phyloP scores from a whole-genome alignment of 1,140 invertebrate species.

The Eriosoma lanigerum region DNA sequence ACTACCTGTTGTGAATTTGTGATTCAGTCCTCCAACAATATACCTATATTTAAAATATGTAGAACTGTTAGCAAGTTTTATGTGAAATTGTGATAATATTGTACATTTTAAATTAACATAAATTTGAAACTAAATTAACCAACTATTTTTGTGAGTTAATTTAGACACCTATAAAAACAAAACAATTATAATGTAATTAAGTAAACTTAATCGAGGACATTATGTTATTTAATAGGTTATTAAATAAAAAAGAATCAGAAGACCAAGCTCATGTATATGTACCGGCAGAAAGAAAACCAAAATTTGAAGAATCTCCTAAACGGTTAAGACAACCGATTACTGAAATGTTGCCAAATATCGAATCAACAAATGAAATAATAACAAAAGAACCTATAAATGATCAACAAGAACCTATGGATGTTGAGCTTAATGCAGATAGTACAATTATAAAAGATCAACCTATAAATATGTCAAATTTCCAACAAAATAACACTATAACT shows the following conservation, averaged over 20 bases:
- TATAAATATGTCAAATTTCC: not conserved
- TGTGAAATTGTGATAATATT: no score
- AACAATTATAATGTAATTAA: no score
- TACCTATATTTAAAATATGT: no score
- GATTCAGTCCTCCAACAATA: no score
- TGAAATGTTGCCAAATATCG: not conserved
- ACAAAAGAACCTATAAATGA: not conserved
- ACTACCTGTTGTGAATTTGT: no score
- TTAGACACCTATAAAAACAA: no score
- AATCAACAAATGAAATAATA: not conserved
- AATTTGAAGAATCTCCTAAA: conserved; percentile 37
- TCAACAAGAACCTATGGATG: not conserved
- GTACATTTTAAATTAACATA: no score
- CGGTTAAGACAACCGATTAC: not conserved
- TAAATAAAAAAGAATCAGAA: conserved; percentile 46
- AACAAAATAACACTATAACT: not conserved
- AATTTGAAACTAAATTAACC: no score
- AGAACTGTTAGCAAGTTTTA: no score
- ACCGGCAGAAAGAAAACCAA: conserved; percentile 38
- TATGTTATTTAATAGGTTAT: conserved; percentile 14
- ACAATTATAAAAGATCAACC: not conserved
- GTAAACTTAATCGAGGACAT: no score
- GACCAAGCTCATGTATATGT: conserved; percentile 44
- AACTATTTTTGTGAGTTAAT: no score
- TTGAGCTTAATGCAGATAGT: not conserved